Evolutionary conservation across 1,140 invertebrate species (phyloP).

Genomic region (Achatina immaculata): DNA sequence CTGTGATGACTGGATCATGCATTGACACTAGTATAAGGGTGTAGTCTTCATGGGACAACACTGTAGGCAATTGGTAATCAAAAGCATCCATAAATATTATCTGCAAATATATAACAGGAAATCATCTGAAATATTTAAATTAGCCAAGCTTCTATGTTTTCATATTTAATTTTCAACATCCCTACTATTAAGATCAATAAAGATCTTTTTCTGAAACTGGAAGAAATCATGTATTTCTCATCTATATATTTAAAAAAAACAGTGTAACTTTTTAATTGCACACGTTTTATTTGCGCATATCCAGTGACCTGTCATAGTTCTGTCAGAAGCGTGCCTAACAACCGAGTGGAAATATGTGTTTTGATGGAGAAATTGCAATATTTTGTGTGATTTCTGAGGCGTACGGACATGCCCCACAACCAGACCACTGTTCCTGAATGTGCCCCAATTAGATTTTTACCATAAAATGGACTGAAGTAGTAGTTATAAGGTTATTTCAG

Average conservation of each 20-base stretch:
- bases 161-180: neutral
- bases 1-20: neutral
- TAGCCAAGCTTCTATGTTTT: neutral
- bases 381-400: no score
- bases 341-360: no score
- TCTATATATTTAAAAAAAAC: neutral
- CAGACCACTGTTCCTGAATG: no score
- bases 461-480: neutral
- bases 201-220: neutral
- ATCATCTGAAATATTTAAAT: neutral
- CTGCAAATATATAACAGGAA: neutral
- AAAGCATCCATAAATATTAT: neutral
- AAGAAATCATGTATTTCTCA: neutral
- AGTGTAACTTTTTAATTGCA: no score
- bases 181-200: neutral
- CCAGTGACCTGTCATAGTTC: no score
- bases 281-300: no score
- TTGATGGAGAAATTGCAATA: no score
- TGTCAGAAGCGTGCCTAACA: no score
- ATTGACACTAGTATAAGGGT: neutral
- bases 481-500: no score
- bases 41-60: slow-evolving; percentile 16
- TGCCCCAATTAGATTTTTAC: no score
- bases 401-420: no score
- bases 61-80: neutral